Base-by-base conservation (phyloP, 2,113 vertebrate genomes). In the Hemiscyllium ocellatum region DNA sequence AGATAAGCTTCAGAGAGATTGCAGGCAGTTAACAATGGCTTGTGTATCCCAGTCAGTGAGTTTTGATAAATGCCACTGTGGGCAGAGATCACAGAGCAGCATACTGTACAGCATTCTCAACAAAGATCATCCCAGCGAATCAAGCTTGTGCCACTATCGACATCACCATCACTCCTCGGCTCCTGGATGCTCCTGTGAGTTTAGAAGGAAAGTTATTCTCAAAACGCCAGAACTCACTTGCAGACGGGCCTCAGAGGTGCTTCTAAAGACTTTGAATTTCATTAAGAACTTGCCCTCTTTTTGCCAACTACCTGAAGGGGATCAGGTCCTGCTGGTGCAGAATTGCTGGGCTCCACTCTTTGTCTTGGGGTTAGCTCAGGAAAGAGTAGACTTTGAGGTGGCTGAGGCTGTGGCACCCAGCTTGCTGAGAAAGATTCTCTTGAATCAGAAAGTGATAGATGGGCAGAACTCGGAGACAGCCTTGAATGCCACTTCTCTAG, bases 211-310 rank as follows among this genome's bases (percentile, higher is more conserved):
- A 95, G 96, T 87, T 83, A 95, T 95, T 17, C 96, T 97, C 70
- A 96, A 96, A 96, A 96, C 50, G 0, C 96, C 97, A 72, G 96
- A 96, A 96, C 10, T 26, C 56, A 96, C 68, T 0, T 96, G 96
- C 76, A 96, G 83, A 95, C 97, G 94, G 96, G 96, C 96, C 86
- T 96, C 96, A n/a, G 96, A 97, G 95, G 97, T 97, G 50, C 95
- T 97, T 95, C 24, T 97, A 95, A 97, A 97, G 95, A 97, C 96
- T 47, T 95, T 95, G 95, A 29, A 95, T 96, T 97, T 97, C 95
- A 96, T 97, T 93, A 97, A 96, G 96, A 97, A 97, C 72, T 95
- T 97, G 69, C 97, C 97, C 94, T 97, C 96, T 37, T 97, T 97
- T 95, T 96, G 96, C 70, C 96, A 96, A 0, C 0, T 97, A 72